phyloP scores from a whole-genome alignment of 2,113 vertebrate genomes.

The Illadopsis cleaveri region DNA sequence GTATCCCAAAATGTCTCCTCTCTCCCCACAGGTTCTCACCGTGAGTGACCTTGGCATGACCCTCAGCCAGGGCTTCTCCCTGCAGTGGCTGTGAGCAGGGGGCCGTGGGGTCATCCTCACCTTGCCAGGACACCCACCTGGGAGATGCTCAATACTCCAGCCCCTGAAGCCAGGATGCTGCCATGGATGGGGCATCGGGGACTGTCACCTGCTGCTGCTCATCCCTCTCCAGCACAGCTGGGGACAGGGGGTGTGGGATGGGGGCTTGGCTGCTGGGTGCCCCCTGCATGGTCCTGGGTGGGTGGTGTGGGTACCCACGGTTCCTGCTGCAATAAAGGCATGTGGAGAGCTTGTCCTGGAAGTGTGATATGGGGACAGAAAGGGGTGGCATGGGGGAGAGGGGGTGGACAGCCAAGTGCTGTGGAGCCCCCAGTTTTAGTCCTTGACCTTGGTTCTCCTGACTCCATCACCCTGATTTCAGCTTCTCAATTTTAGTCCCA shows the following conservation, averaged over 20 bases:
- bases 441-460: not conserved
- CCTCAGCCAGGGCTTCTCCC: conserved; percentile 81
- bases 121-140: rapidly evolving
- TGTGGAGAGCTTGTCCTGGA: not conserved
- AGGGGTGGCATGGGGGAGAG: too few species aligned
- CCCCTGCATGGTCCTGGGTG: rapidly evolving
- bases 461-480: not conserved
- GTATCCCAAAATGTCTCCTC: not conserved
- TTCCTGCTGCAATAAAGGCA: conserved; percentile 14
- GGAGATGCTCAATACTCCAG: not conserved
- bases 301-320: rapidly evolving
- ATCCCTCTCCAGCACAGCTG: not conserved
- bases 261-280: not conserved
- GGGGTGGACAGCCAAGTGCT: rapidly evolving
- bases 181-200: rapidly evolving
- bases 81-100: conserved; percentile 77
- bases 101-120: not conserved
- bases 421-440: not conserved
- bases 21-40: conserved; percentile 73
- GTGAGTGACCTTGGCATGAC: conserved; percentile 75
- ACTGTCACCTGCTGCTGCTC: not conserved
- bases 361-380: not conserved
- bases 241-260: rapidly evolving
- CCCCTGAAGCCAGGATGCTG: rapidly evolving
- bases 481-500: not conserved